These are phyloP conservation scores for Amblyjoppa fuscipennis DNA, from an alignment of 2,888 invertebrate genomes.

Conservation along the genomic window DNA sequence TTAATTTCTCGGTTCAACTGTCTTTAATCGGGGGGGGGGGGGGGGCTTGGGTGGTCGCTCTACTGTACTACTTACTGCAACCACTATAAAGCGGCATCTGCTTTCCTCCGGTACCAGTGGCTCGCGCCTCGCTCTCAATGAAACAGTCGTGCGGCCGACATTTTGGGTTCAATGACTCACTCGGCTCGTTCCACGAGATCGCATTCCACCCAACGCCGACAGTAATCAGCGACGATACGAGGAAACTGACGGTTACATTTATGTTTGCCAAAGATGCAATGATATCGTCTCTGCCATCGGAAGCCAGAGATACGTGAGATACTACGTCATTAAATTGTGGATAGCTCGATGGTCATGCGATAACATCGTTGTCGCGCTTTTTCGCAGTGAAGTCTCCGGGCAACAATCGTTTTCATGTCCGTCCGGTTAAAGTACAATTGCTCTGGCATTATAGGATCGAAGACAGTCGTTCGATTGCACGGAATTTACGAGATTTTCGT, in stretches of 20 bases:
- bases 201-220: background rate
- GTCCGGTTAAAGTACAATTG: constrained; percentile 25
- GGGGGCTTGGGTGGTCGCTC: constrained; percentile 35
- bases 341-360: background rate
- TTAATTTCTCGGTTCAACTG: constrained; percentile 38
- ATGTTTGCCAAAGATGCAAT: background rate
- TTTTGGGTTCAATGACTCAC: constrained; percentile 32
- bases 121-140: constrained; percentile 1
- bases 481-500: constrained; percentile 35
- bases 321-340: background rate
- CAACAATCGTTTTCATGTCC: constrained; percentile 8
- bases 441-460: constrained; percentile 21
- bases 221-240: constrained; percentile 15
- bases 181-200: constrained; percentile 4
- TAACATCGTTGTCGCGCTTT: background rate
- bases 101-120: background rate
- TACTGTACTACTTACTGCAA: constrained; percentile 1
- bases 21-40: constrained; percentile 23
- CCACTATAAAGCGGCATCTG: background rate
- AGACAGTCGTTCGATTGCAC: constrained; percentile 13
- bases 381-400: background rate
- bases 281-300: background rate
- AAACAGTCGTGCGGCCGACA: constrained; percentile 19
- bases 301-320: background rate
- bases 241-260: constrained; percentile 4